phyloP scores from a whole-genome alignment of 2,113 vertebrate species.

The Otocyon megalotis region DNA sequence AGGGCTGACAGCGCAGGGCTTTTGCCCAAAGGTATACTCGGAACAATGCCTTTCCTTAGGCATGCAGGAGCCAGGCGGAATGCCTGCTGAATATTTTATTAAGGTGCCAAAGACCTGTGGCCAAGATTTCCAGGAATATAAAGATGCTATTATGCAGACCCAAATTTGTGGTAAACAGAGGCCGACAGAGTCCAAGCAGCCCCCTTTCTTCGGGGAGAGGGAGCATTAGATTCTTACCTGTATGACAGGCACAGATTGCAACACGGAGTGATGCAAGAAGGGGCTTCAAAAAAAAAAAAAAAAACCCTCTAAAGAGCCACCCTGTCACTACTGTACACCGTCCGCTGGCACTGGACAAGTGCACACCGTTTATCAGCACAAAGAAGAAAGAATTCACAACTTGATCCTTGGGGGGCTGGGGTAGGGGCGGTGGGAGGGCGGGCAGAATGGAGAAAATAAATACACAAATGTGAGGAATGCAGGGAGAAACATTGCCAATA shows the following conservation, averaged over 20 bases:
- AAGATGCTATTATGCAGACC: constrained; percentile 54
- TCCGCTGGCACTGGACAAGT: constrained; percentile 80
- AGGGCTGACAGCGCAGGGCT: constrained; percentile 79
- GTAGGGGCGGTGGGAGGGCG: not conserved
- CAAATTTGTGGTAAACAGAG: constrained; percentile 43
- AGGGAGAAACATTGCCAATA: constrained; percentile 83
- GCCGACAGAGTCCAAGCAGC: constrained; percentile 44
- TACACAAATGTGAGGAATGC: constrained; percentile 43
- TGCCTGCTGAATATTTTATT: constrained; percentile 82
- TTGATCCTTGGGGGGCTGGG: constrained; percentile 76
- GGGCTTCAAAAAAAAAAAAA: constrained; percentile 47
- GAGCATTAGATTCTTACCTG: constrained; percentile 76
- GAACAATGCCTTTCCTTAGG: constrained; percentile 77
- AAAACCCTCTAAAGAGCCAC: constrained; percentile 76
- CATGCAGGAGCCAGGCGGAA: constrained; percentile 59
- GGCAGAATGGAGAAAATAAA: constrained; percentile 57
- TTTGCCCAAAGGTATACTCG: constrained; percentile 77
- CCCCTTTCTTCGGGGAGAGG: constrained; percentile 62
- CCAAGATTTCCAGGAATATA: constrained; percentile 57
- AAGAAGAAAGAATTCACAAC: constrained; percentile 86
- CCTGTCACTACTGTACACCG: constrained; percentile 69
- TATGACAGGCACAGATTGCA: constrained; percentile 69
- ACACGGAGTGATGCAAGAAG: constrained; percentile 61
- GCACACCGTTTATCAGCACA: constrained; percentile 81
- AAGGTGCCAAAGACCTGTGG: constrained; percentile 59